phyloP scores from a whole-genome alignment of 1,140 invertebrate species.

The Lepidurus arcticus region DNA sequence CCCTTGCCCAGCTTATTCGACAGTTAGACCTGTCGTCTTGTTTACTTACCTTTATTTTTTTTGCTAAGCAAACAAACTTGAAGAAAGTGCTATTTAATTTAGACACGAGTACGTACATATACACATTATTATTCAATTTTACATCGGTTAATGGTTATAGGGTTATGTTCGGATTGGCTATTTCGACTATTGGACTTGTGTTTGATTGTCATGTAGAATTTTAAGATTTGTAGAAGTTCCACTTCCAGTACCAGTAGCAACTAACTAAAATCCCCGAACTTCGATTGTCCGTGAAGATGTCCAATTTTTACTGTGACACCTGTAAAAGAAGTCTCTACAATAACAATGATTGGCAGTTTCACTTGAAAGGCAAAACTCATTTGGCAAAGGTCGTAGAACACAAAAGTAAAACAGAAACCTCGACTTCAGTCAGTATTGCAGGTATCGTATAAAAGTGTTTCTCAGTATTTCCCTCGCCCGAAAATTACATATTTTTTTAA shows the following conservation, averaged over 20 bases:
- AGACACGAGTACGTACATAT: too few relatives aligned
- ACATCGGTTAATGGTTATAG: too few relatives aligned
- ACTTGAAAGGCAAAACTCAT: background rate
- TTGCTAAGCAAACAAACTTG: too few relatives aligned
- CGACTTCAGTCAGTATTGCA: background rate
- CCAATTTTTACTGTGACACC: background rate
- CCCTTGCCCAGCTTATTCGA: too few relatives aligned
- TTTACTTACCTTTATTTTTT: too few relatives aligned
- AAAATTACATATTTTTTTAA: background rate
- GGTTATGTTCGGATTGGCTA: too few relatives aligned
- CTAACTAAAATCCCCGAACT: background rate
- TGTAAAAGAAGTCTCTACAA: background rate
- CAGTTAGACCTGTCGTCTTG: too few relatives aligned
- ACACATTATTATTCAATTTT: too few relatives aligned
- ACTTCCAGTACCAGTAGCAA: background rate
- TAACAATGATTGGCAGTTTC: conserved; percentile 15
- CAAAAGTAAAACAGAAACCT: background rate
- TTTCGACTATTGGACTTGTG: too few relatives aligned
- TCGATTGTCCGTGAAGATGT: background rate
- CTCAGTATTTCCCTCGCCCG: background rate
- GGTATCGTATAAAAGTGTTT: background rate
- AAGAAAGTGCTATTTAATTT: too few relatives aligned
- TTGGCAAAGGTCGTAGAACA: background rate
- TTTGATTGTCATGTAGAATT: background rate
- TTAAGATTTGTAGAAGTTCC: background rate